Conservation (phyloP, 2,888 invertebrate species). For the Ornithoptera alexandrae region DNA sequence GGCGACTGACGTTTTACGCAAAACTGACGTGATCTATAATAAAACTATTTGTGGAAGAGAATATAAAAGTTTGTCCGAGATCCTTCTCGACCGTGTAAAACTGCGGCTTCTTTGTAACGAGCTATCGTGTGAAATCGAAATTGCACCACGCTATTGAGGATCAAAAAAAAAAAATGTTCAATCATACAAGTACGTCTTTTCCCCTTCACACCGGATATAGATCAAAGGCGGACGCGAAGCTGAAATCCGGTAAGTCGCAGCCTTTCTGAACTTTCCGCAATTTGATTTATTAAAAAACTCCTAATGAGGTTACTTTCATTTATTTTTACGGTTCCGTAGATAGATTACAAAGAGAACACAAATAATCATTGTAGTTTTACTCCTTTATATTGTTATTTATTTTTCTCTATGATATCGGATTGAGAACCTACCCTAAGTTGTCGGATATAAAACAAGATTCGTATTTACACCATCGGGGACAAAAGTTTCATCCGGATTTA, state of each 20-base stretch:
- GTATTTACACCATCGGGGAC: constrained; percentile 10
- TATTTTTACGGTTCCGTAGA: background rate
- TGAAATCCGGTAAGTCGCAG: constrained; percentile 14
- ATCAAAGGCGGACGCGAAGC: constrained; percentile 39
- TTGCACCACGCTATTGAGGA: background rate
- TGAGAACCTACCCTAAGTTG: background rate
- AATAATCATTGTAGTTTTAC: background rate
- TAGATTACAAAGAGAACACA: background rate
- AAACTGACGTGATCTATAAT: constrained; percentile 51
- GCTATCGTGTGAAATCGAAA: constrained; percentile 25
- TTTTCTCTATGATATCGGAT: background rate
- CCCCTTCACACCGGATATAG: constrained; percentile 46
- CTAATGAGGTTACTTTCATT: background rate
- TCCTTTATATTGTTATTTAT: too few relatives aligned
- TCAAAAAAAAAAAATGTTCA: constrained; percentile 51
- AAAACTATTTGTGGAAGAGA: constrained; percentile 48
- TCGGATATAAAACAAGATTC: background rate
- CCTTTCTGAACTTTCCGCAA: background rate
- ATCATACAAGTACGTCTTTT: constrained; percentile 57
- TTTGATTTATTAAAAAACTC: background rate
- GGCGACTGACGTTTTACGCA: constrained; percentile 53
- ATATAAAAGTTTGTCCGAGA: constrained; percentile 38
- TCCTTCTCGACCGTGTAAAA: constrained; percentile 32
- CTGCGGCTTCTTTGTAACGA: constrained; percentile 31
- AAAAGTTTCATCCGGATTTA: constrained; percentile 48